Percentiles rank a stretch among this genome's conserved stretches.
phyloP scores from a whole-genome alignment of 1,140 invertebrate genomes.

The Drosophila arizonae region DNA sequence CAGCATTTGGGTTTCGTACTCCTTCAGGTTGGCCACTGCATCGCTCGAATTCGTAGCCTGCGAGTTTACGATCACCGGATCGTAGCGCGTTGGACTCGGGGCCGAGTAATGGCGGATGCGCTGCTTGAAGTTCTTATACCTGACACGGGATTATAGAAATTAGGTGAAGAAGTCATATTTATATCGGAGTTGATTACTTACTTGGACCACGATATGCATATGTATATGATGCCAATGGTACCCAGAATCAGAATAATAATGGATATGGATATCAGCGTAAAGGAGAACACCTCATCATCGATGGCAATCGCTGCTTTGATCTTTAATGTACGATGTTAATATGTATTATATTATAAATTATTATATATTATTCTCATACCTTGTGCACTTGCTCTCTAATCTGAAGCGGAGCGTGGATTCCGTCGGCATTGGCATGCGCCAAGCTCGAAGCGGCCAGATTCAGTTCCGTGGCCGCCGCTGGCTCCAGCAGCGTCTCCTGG shows the following conservation, averaged over 20 bases:
- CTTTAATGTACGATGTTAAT: constrained; percentile 33
- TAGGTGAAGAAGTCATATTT: too few species aligned
- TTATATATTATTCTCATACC: constrained; percentile 37
- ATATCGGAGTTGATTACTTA: constrained; percentile 81
- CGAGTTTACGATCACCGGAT: constrained; percentile 89
- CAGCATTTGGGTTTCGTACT: constrained; percentile 94
- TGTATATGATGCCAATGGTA: constrained; percentile 93
- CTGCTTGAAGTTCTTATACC: constrained; percentile 91
- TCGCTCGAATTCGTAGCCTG: constrained; percentile 81
- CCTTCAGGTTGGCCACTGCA: constrained; percentile 85
- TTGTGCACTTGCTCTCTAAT: constrained; percentile 76
- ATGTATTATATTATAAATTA: not conserved
- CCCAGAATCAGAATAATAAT: constrained; percentile 93
- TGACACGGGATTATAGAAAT: constrained; percentile 65
- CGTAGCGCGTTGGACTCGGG: constrained; percentile 87
- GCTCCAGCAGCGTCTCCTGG: constrained; percentile 85
- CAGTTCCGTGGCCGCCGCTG: constrained; percentile 85
- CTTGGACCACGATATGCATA: constrained; percentile 96
- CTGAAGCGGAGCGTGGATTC: constrained; percentile 86
- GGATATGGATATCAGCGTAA: constrained; percentile 93
- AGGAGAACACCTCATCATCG: constrained; percentile 90
- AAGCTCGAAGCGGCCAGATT: constrained; percentile 87
- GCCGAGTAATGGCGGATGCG: constrained; percentile 89
- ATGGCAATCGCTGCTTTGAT: constrained; percentile 85
- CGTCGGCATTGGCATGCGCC: constrained; percentile 87